Evolutionary conservation across 2,888 invertebrate species (phyloP), one percentile per base, ranked within the genome.

Genomic region (Tinea semifulvella): DNA sequence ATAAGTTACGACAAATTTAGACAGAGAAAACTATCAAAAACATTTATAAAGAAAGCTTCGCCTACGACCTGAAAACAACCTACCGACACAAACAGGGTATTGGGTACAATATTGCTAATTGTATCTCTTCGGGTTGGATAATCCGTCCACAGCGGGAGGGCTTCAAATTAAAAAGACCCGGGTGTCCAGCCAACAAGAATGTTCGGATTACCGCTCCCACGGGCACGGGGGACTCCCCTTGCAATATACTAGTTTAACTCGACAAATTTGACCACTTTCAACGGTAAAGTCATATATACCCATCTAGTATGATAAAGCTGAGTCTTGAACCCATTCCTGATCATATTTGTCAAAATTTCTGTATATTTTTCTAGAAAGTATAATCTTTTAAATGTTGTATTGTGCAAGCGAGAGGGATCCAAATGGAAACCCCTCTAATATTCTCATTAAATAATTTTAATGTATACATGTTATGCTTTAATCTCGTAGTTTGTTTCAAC

Each of bases 101-200:
- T 20, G 25, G 58, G 31, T 3, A 31, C n/a, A n/a, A n/a, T n/a
- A n/a, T 7, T 64, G 70, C 77, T 77, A 75, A 79, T 79, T 77
- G 74, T 69, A 54, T 65, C 60, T 63, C 65, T 56, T 58, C 63
- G 62, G 58, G 59, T 56, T 61, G 60, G 68, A 67, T 79, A 80
- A 80, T 79, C 79, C 76, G 61, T 64, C 67, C 76, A 60, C 79
- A 73, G 76, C 75, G 65, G 77, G 79, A 65, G 76, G 72, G 65
- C 61, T 61, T 60, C 65, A 74, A 77, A 77, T 77, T 76, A 77
- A 80, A 79, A 77, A 71, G 62, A 71, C 69, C 73, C 62, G 60
- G 66, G 60, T 63, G 70, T 67, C 68, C 68, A 62, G 65, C 58
- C 53, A 53, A 53, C 42, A 44, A 44, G 48, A 54, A 54, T 59